A percentile compares a stretch with the other conserved stretches of the same genome.
Evolutionary conservation across 2,113 vertebrate species (phyloP).

Genomic region (Glaucomys volans): DNA sequence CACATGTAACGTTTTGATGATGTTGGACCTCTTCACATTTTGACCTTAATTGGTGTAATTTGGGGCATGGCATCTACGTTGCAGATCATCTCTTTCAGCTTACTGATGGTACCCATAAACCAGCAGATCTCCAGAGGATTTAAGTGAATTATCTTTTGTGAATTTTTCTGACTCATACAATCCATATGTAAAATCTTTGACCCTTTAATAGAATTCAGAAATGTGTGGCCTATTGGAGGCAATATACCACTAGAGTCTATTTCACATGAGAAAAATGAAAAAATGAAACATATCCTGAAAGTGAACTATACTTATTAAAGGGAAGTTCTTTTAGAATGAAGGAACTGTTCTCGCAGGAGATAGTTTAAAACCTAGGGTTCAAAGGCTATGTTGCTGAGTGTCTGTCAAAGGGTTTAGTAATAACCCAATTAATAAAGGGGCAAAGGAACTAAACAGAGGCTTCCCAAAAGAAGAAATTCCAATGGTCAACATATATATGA

Average conservation of each 20-base stretch:
- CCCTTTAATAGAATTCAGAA: background rate
- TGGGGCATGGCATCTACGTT: background rate
- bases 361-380: background rate
- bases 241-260: background rate
- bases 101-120: background rate
- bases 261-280: background rate
- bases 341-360: background rate
- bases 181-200: background rate
- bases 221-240: background rate
- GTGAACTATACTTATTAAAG: background rate
- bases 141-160: background rate
- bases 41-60: background rate
- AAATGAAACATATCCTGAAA: background rate
- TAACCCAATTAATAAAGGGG: too few species aligned
- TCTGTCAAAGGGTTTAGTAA: background rate
- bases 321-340: background rate
- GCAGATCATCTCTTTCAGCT: background rate
- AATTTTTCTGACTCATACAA: background rate
- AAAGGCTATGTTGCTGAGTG: fast-evolving
- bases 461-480: too few species aligned
- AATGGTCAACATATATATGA: too few species aligned
- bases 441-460: too few species aligned
- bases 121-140: background rate
- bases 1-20: background rate
- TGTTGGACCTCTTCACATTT: background rate